A percentile compares a stretch with the other conserved stretches of the same genome.
Evolutionary conservation across 2,888 invertebrate species (phyloP).

Genomic region (Dinocampus coccinellae): DNA sequence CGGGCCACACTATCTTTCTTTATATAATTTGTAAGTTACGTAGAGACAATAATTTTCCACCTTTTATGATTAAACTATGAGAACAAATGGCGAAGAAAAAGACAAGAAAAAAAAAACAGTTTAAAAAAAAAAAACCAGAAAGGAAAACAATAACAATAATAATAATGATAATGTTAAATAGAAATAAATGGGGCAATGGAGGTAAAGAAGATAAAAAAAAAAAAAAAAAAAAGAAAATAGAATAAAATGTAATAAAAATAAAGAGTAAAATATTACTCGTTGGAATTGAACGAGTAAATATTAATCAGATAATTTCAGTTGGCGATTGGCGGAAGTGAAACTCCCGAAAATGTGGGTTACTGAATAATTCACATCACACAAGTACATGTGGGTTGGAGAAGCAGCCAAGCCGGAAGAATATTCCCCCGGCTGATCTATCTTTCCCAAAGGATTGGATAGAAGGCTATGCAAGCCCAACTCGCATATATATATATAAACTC

Average conservation of each 20-base stretch:
- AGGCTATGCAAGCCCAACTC: neutral
- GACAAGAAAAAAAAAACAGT: neutral
- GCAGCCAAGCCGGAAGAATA: slow-evolving; percentile 42
- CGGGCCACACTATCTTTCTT: neutral
- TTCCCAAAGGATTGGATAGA: slow-evolving; percentile 37
- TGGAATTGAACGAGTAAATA: slow-evolving; percentile 18
- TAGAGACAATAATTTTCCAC: slow-evolving; percentile 1
- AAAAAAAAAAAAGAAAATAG: neutral
- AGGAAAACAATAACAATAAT: no score
- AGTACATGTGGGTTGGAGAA: slow-evolving; percentile 6
- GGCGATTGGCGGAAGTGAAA: slow-evolving; percentile 24
- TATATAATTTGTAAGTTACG: slow-evolving; percentile 11
- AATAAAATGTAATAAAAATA: no score
- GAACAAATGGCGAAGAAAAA: neutral
- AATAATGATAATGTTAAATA: no score
- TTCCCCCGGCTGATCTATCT: slow-evolving; percentile 39
- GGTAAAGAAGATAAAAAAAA: neutral
- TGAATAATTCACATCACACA: slow-evolving; percentile 29
- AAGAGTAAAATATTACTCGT: no score
- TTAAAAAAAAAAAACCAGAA: slow-evolving; percentile 10
- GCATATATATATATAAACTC: neutral
- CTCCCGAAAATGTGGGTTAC: slow-evolving; percentile 27
- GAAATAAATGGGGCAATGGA: no score
- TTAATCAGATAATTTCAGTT: slow-evolving; percentile 26
- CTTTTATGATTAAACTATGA: neutral